Percentiles rank a stretch among this genome's conserved stretches.
These are phyloP conservation scores for Anolis apletophallus DNA, from an alignment of 2,797 vertebrate species.

Conservation along the genomic window DNA sequence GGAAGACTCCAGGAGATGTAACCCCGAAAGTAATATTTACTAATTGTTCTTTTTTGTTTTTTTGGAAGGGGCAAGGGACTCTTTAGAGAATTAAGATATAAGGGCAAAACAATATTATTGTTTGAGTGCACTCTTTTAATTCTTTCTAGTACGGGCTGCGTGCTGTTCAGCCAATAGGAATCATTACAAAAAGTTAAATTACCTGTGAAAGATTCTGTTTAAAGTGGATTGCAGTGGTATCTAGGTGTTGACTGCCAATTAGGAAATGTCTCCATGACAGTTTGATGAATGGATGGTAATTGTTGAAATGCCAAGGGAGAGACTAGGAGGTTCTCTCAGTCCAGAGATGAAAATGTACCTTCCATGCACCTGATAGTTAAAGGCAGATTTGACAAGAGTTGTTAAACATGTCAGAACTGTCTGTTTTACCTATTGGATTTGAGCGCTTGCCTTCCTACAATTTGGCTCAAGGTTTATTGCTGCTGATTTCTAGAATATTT, in stretches of 20 bases:
- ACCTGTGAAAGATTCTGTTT: background rate
- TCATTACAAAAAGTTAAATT: background rate
- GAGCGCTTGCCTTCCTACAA: background rate
- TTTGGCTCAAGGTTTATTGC: background rate
- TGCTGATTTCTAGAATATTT: background rate
- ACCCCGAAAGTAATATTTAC: no score
- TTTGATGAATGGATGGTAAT: background rate
- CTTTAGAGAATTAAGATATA: background rate
- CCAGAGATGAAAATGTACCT: no score
- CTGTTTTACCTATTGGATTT: background rate
- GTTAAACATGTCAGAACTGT: background rate
- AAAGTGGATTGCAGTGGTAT: background rate
- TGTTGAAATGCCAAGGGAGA: background rate
- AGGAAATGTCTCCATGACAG: background rate
- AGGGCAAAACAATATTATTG: background rate
- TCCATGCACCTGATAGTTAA: constrained; percentile 8
- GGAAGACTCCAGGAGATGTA: no score
- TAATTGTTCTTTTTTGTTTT: no score
- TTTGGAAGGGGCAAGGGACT: no score
- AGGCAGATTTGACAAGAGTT: background rate
- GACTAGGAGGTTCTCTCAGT: background rate
- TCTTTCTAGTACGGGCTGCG: no score
- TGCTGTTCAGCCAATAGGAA: background rate
- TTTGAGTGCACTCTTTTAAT: background rate
- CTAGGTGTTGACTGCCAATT: background rate